Evolutionary conservation across 2,888 invertebrate species (phyloP).

Genomic region (Phoronis australis): DNA sequence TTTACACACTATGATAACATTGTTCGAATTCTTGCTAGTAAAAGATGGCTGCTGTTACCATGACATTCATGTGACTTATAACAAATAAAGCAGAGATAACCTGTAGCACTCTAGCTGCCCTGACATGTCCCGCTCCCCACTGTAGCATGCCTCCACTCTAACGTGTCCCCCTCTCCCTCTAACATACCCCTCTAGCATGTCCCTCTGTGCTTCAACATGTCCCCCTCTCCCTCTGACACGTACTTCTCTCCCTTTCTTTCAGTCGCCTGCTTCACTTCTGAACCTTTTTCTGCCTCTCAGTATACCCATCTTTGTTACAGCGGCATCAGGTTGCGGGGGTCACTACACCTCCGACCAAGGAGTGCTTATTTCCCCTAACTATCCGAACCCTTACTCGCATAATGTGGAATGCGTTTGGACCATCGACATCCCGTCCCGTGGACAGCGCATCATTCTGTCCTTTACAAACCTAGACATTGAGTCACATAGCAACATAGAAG

Average conservation of each 20-base stretch:
- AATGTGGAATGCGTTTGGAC: constrained; percentile 73
- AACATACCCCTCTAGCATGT: not conserved
- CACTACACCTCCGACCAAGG: constrained; percentile 55
- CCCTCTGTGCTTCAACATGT: not conserved
- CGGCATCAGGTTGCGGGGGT: constrained; percentile 2
- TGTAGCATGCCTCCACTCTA: not conserved
- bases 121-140: not conserved
- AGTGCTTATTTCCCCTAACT: constrained; percentile 74
- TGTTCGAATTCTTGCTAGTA: too few relatives aligned
- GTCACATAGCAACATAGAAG: constrained; percentile 62
- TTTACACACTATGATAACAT: too few relatives aligned
- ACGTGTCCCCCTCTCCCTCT: constrained; percentile 1
- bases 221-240: not conserved
- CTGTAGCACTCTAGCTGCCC: not conserved
- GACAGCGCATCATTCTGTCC: constrained; percentile 63
- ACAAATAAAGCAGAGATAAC: too few relatives aligned
- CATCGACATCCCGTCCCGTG: constrained; percentile 67
- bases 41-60: too few relatives aligned
- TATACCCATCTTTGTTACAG: not conserved
- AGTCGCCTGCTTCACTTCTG: not conserved
- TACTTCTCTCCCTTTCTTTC: constrained; percentile 5
- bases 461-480: constrained; percentile 67
- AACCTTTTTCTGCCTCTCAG: not conserved
- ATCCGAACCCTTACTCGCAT: constrained; percentile 68
- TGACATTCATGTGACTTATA: too few relatives aligned